Evolutionary conservation across 2,113 vertebrate species (phyloP).

Genomic region (Siphamia tubifer): DNA sequence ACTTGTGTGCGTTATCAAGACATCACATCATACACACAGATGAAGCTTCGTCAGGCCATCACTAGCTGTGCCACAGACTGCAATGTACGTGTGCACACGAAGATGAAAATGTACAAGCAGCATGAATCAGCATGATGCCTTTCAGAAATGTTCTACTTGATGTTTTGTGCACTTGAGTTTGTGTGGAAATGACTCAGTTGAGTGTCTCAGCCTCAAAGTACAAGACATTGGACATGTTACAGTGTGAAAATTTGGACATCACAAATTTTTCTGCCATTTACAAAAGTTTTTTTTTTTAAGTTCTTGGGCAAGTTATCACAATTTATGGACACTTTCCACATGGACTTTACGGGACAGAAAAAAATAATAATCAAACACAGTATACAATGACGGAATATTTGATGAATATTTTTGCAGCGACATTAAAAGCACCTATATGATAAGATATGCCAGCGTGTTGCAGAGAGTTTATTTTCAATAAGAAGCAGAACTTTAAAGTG

Average conservation of each 20-base stretch:
- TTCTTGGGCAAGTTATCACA: neutral
- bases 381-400: no score
- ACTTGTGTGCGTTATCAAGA: neutral
- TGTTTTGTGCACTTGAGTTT: slow-evolving; percentile 25
- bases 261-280: slow-evolving; percentile 7
- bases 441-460: no score
- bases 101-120: slow-evolving; percentile 16
- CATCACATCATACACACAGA: neutral
- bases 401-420: no score
- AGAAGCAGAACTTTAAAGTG: no score
- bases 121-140: slow-evolving; percentile 54
- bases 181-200: slow-evolving; percentile 49
- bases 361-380: no score
- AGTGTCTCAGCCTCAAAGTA: slow-evolving; percentile 44
- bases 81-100: neutral
- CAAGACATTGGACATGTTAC: slow-evolving; percentile 14
- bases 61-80: neutral
- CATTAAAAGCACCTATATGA: no score
- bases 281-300: neutral
- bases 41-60: neutral
- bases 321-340: no score
- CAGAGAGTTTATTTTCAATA: no score
- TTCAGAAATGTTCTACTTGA: slow-evolving; percentile 26
- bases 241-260: slow-evolving; percentile 23
- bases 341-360: no score